phyloP scores from a whole-genome alignment of 2,113 vertebrate species.

The Kryptolebias marmoratus region DNA sequence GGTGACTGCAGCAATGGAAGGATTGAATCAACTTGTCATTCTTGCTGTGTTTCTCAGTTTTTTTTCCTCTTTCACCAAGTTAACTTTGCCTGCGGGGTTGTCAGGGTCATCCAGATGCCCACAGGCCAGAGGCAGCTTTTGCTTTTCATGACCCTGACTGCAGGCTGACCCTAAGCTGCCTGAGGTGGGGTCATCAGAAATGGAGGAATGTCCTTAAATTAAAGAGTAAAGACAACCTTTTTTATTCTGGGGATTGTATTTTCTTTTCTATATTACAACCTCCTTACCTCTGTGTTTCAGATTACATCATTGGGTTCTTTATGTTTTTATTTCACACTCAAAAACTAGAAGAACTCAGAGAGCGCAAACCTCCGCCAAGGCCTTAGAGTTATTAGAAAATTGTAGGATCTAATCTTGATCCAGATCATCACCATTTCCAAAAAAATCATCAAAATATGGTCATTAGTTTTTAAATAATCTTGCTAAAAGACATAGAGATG shows the following conservation, averaged over 20 bases:
- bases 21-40: constrained; percentile 32
- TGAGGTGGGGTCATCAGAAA: constrained; percentile 37
- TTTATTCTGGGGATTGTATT: constrained; percentile 11
- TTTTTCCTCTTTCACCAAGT: constrained; percentile 28
- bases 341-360: background rate
- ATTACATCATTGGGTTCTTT: no score
- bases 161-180: constrained; percentile 46
- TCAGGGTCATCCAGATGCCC: constrained; percentile 10
- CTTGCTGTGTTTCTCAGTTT: background rate
- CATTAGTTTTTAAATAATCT: no score
- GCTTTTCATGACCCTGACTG: constrained; percentile 56
- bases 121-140: constrained; percentile 27
- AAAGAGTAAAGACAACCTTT: constrained; percentile 40
- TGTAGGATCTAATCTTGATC: no score
- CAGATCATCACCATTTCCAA: no score
- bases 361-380: no score
- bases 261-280: constrained; percentile 3
- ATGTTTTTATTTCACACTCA: background rate
- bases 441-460: no score
- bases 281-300: background rate
- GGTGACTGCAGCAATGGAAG: constrained; percentile 33
- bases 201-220: constrained; percentile 43
- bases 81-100: constrained; percentile 21
- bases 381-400: no score
- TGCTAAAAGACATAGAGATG: no score